phyloP scores from a whole-genome alignment of 1,140 invertebrate genomes.

The Tribolium castaneum region DNA sequence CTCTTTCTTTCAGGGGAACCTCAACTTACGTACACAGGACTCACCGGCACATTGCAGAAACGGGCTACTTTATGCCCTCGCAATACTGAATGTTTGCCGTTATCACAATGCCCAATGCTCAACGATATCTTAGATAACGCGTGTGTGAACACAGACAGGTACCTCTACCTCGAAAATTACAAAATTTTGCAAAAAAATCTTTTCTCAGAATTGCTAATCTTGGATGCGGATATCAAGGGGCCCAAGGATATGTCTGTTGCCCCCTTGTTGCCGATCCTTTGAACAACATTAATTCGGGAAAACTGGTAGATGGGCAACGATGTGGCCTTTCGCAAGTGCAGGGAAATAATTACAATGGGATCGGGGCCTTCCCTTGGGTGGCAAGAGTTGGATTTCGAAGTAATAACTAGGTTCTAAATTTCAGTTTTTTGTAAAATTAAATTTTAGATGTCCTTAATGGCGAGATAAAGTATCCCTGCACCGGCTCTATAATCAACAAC shows the following conservation, averaged over 20 bases:
- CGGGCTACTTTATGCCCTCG: slow-evolving; percentile 56
- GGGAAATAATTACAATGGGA: slow-evolving; percentile 71
- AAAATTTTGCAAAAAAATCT: slow-evolving; percentile 29
- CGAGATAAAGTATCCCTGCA: slow-evolving; percentile 74
- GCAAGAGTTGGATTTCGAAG: slow-evolving; percentile 75
- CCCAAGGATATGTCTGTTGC: slow-evolving; percentile 64
- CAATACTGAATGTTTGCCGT: slow-evolving; percentile 58
- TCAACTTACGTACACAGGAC: not conserved
- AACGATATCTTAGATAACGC: slow-evolving; percentile 59
- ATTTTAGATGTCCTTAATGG: slow-evolving; percentile 69
- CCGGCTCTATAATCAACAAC: slow-evolving; percentile 74
- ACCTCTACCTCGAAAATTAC: slow-evolving; percentile 8
- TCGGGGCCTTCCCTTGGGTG: slow-evolving; percentile 76
- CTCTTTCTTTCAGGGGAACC: not conserved
- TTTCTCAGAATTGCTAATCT: slow-evolving; percentile 56
- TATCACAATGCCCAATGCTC: slow-evolving; percentile 59
- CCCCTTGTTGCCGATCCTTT: slow-evolving; percentile 52
- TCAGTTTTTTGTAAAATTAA: not conserved
- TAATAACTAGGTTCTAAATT: slow-evolving; percentile 55
- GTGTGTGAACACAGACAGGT: slow-evolving; percentile 61
- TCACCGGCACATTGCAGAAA: not conserved
- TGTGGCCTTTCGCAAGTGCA: slow-evolving; percentile 74
- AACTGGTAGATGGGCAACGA: slow-evolving; percentile 57
- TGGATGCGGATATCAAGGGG: slow-evolving; percentile 62
- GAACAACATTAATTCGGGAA: slow-evolving; percentile 39